A percentile compares a stretch with the other conserved stretches of the same genome.
phyloP scores from a whole-genome alignment of 2,113 vertebrate genomes.

The Calyptomena viridis region DNA sequence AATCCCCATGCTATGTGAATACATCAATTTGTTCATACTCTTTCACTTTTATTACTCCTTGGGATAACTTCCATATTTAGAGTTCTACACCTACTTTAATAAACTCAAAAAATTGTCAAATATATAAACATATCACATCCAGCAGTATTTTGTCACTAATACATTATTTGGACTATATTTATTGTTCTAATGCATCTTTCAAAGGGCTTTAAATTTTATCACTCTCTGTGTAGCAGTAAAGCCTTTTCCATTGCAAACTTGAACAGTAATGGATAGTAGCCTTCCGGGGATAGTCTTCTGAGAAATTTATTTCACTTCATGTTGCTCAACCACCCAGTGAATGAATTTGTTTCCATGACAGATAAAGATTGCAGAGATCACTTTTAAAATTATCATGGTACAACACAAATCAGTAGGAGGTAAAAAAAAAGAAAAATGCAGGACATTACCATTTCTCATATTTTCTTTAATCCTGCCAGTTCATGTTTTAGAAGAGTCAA shows the following conservation, averaged over 20 bases:
- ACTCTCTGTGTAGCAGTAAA: constrained; percentile 52
- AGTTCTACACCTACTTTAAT: constrained; percentile 36
- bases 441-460: constrained; percentile 1
- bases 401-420: constrained; percentile 40
- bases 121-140: constrained; percentile 58
- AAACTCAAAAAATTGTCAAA: constrained; percentile 49
- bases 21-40: constrained; percentile 8
- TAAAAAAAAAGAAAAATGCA: background rate
- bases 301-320: constrained; percentile 75
- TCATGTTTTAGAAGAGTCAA: constrained; percentile 4
- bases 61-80: constrained; percentile 59
- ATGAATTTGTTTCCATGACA: constrained; percentile 72
- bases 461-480: constrained; percentile 43
- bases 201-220: constrained; percentile 70
- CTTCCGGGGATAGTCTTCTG: constrained; percentile 68
- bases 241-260: constrained; percentile 70
- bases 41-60: constrained; percentile 67
- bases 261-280: constrained; percentile 73
- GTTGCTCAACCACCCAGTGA: constrained; percentile 66
- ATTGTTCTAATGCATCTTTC: constrained; percentile 64
- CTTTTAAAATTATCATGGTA: constrained; percentile 65
- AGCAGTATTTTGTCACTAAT: constrained; percentile 41
- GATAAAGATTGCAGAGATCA: constrained; percentile 64
- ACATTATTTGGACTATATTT: constrained; percentile 52
- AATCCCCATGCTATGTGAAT: constrained; percentile 1